Evolutionary conservation across 2,113 vertebrate species (phyloP), one percentile per base, ranked within the genome.

Genomic region (Cynocephalus volans): DNA sequence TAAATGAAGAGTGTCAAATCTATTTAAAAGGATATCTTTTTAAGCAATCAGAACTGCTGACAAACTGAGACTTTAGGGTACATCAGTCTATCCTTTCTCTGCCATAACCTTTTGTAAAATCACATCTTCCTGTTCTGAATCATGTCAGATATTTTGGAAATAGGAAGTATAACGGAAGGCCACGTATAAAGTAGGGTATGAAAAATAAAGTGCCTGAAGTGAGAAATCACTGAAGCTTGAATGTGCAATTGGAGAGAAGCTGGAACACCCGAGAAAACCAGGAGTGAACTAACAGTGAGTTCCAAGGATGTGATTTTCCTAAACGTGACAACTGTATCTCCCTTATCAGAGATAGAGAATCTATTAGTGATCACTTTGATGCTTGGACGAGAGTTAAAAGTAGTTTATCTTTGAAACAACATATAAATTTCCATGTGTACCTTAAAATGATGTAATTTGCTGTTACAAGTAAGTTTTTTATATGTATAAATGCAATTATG

Each of bases 11-110:
- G 41, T n/a, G 45, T 45, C n/a, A 91, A 41, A 70, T 95, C 77
- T 28, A 95, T 28, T 85, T 12, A 67, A 96, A 93, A 93, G 52
- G 33, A 2, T 7, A 52, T 54, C 28, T 87, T 73, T 94, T 58
- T 95, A 72, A 72, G 26, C 33, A 41, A 36, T 69, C 5, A 36
- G 28, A 14, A 54, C 9, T 94, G 77, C 69, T 69, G 41, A 95
- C 67, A 83, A 79, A 93, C 73, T 96, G 31, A 95, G 31, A 86
- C 7, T 95, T 97, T 4, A 89, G 64, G 19, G 36, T 69, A 92
- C 83, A 84, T 36, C 83, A 79, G 48, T 81, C 62, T 45, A 36
- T 45, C 54, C n/a, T 93, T n/a, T 96, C 48, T 75, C 15, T 96
- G 72, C 31, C 0, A 5, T 95, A 89, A 72, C 10, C 76, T 96